Conservation (phyloP, 2,888 invertebrate genomes). For the Matsumyia berberina region DNA sequence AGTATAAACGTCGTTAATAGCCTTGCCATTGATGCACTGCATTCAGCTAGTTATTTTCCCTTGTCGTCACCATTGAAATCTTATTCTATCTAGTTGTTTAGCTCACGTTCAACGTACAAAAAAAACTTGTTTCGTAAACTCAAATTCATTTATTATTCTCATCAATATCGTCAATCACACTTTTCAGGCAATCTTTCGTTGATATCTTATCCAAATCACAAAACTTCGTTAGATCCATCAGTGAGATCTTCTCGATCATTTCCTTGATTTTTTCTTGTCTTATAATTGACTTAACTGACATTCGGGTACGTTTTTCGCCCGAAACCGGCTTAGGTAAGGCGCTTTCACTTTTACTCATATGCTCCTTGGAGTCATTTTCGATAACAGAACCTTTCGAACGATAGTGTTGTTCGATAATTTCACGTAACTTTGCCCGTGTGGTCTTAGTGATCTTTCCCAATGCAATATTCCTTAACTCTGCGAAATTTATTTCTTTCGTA, state of each 20-base stretch:
- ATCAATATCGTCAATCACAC: slow-evolving; percentile 84
- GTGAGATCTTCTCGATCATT: slow-evolving; percentile 84
- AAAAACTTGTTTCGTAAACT: slow-evolving; percentile 2
- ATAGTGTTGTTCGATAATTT: slow-evolving; percentile 82
- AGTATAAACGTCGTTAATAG: too few relatives aligned
- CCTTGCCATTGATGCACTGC: too few relatives aligned
- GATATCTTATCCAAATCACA: slow-evolving; percentile 85
- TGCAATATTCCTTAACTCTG: slow-evolving; percentile 82
- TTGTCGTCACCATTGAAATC: too few relatives aligned
- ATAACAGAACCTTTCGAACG: slow-evolving; percentile 81
- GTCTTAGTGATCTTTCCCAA: slow-evolving; percentile 80
- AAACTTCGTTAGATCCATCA: slow-evolving; percentile 84
- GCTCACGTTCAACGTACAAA: not conserved
- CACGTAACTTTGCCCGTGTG: slow-evolving; percentile 82
- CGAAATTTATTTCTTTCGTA: slow-evolving; percentile 82
- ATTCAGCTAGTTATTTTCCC: too few relatives aligned
- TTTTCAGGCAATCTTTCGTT: slow-evolving; percentile 85
- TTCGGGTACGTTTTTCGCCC: slow-evolving; percentile 76
- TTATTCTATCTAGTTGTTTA: too few relatives aligned
- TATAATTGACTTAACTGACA: slow-evolving; percentile 82
- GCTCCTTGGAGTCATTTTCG: slow-evolving; percentile 78
- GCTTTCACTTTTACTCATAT: slow-evolving; percentile 17
- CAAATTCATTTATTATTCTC: slow-evolving; percentile 78
- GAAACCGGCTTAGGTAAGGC: slow-evolving; percentile 69
- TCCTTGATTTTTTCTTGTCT: slow-evolving; percentile 84